Base-by-base conservation (phyloP, 2,797 vertebrate genomes). In the Iguana delicatissima region DNA sequence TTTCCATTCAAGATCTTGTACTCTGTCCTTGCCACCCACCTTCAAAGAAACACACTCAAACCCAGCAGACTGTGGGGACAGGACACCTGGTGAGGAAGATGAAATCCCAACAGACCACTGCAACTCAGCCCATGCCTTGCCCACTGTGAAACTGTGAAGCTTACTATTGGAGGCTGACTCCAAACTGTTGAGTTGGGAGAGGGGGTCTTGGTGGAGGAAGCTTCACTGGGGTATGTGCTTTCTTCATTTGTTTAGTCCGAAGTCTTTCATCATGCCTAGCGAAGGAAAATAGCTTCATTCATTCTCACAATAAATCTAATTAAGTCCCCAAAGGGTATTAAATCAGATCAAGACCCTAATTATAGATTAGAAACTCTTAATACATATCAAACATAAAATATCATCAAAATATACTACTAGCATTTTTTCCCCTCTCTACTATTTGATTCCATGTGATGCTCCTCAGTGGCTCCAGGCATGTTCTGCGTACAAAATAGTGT, bases 101-200 rank as follows among this genome's bases (percentile, higher is more conserved):
- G 59, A 4, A 62, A 22, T 62, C 59, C 59, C 59, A 62, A 62
- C 18, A 22, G 18, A 62, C 20, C 59, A 62, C 20, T 62, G 18
- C 18, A 59, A 59, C 57, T 59, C 57, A 3, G 16, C 59, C 59
- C 20, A 46, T 22, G 26, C 29, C 29, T 2, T 3, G 2, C 67
- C 67, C 29, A 2, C 67, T 69, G 18, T 89, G 18, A 55, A 52
- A 50, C 14, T 1, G 42, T 8, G 7, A 5, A 0, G 92, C 98
- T 98, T 95, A 99, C 98, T 98, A 98, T 90, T 98, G 98, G 91
- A 99, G 97, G 80, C 97, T 98, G 97, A 99, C 98, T 0, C 98
- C 98, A 79, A 99, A 99, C 93, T 98, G 98, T 96, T 99, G 98
- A 0, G 97, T 98, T 93, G 98, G 98, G 59, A 99, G 98, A 0